Evolutionary conservation across 2,113 vertebrate species (phyloP).

Genomic region (Pseudopipra pipra): DNA sequence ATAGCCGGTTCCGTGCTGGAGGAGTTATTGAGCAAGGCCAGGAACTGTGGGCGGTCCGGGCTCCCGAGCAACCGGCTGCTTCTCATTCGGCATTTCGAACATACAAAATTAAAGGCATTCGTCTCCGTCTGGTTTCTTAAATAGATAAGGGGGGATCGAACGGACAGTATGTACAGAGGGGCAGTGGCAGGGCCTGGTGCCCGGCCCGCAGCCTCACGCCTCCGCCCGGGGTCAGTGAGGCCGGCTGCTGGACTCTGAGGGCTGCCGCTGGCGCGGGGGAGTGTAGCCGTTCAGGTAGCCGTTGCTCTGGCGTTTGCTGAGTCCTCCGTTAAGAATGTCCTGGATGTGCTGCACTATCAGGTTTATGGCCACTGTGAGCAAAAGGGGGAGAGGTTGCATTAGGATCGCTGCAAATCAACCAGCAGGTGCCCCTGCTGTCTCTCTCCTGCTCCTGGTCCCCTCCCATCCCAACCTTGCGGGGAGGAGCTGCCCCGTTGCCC

Average conservation of each 20-base stretch:
- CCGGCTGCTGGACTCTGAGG: constrained; percentile 92
- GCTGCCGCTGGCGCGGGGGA: constrained; percentile 81
- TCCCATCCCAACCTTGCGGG: fast-evolving
- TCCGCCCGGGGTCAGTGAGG: constrained; percentile 84
- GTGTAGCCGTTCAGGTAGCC: constrained; percentile 84
- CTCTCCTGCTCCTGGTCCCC: not conserved
- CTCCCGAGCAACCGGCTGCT: constrained; percentile 23
- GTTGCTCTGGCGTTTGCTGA: constrained; percentile 88
- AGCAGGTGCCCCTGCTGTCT: too few species aligned
- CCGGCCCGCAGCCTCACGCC: not conserved
- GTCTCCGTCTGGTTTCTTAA: constrained; percentile 68
- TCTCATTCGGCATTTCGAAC: constrained; percentile 43
- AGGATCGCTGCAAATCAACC: not conserved
- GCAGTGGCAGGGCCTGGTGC: not conserved
- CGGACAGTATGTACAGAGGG: constrained; percentile 51
- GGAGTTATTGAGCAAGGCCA: constrained; percentile 57
- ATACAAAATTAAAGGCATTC: constrained; percentile 68
- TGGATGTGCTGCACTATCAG: constrained; percentile 98
- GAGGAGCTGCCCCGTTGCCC: not conserved
- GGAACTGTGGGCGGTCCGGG: constrained; percentile 31
- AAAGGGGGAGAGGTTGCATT: not conserved
- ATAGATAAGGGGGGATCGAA: constrained; percentile 46
- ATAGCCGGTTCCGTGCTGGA: constrained; percentile 67
- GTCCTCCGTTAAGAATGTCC: constrained; percentile 94
- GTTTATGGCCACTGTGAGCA: constrained; percentile 92